Base-by-base conservation (phyloP, 2,888 invertebrate species). In the Cosmorhoe ocellata region DNA sequence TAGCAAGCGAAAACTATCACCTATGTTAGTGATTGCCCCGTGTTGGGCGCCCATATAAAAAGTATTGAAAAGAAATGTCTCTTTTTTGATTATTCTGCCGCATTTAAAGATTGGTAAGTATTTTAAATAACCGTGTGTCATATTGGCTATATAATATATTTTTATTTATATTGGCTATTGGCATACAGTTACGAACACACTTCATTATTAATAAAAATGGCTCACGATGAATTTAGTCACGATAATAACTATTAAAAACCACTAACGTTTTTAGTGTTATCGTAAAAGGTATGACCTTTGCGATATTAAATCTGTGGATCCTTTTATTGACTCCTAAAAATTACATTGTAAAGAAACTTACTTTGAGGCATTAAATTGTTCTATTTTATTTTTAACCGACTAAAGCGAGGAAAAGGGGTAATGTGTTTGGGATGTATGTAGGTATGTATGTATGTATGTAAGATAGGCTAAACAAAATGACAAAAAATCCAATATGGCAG, bases 211-310 rank as follows among this genome's bases (percentile, higher is more conserved):
- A 43, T 33, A 31, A 53, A 18, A 48, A 31, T 44, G 24, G 22
- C 48, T 37, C 61, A 61, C 51, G 52, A 51, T 12, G 43, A 39
- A 40, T 31, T 36, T 40, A 47, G 44, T 51, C 46, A 58, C 48
- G 44, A 46, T 40, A 12, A 39, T 28, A 46, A 46, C 50, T 51
- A 56, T 54, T 54, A 56, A 56, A 48, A 37, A 45, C 37, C 45
- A 52, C 39, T 52, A 52, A 58, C 32, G 34, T 51, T 60, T 60
- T 56, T 43, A 54, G 53, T 58, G 54, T 44, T 9, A 32, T 24
- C 51, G 37, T 58, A 51, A 54, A 56, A 50, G 39, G 28, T 37
- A 28, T 57, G 55, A 61, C 57, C 55, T 61, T 61, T 56, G 33
- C 47, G 46, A 46, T 54, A 56, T 57, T 56, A 51, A 52, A 44